Evolutionary conservation across 1,140 invertebrate species (phyloP).

Genomic region (Streblospio benedicti): DNA sequence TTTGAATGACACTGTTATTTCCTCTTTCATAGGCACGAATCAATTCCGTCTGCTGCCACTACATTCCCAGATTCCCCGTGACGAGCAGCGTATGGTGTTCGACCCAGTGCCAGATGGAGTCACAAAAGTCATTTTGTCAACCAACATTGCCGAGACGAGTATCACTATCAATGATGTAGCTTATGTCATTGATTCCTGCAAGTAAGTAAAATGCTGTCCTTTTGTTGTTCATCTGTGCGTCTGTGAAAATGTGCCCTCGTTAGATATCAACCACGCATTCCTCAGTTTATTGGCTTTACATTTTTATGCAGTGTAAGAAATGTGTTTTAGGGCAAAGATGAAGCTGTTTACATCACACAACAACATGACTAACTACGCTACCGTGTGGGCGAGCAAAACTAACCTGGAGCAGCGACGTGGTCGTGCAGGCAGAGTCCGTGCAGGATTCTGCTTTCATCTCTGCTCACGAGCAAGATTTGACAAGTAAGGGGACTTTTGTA

Average conservation of each 20-base stretch:
- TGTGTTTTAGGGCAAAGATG: constrained; percentile 37
- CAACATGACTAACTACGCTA: constrained; percentile 49
- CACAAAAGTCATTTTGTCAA: constrained; percentile 50
- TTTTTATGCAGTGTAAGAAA: neutral
- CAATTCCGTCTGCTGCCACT: constrained; percentile 43
- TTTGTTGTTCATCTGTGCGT: neutral
- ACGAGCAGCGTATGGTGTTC: constrained; percentile 47
- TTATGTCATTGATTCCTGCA: constrained; percentile 47
- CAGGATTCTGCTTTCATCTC: constrained; percentile 72
- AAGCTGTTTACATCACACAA: constrained; percentile 48
- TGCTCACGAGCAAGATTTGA: constrained; percentile 49
- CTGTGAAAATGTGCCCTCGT: neutral
- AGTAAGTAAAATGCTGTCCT: constrained; percentile 31
- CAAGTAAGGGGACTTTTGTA: no score
- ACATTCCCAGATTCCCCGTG: constrained; percentile 48
- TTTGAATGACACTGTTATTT: neutral
- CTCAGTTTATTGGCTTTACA: neutral
- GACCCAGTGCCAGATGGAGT: constrained; percentile 41
- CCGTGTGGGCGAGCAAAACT: constrained; percentile 54
- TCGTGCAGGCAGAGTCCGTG: constrained; percentile 59
- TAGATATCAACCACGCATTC: neutral
- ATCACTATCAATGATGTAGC: constrained; percentile 49
- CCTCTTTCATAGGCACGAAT: constrained; percentile 30
- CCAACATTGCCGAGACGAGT: constrained; percentile 52
- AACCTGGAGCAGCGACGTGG: constrained; percentile 60